A percentile compares a stretch with the other conserved stretches of the same genome.
These are phyloP conservation scores for Neosalanx taihuensis DNA, from an alignment of 2,797 vertebrate genomes.

Conservation along the genomic window DNA sequence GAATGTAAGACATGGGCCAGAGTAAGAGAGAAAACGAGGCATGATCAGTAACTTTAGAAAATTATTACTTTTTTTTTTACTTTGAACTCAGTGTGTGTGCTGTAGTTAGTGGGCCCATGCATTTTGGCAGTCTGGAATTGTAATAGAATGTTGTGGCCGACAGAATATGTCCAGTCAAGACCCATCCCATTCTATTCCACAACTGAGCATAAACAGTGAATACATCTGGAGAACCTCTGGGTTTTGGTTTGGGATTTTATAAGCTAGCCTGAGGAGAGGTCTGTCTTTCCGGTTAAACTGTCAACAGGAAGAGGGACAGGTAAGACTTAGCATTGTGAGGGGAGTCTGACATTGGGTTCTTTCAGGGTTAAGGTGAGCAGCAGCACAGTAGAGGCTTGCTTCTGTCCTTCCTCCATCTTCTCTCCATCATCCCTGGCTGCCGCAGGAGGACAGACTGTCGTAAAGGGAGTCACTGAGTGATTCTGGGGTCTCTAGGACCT, in stretches of 20 bases:
- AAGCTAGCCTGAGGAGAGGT: conserved; percentile 66
- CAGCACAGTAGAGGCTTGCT: conserved; percentile 27
- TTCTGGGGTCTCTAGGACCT: conserved; percentile 87
- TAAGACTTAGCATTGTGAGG: conserved; percentile 27
- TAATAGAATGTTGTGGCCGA: conserved; percentile 10
- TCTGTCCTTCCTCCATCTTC: background rate
- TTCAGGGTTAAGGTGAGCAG: conserved; percentile 23
- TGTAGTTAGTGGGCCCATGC: conserved; percentile 59
- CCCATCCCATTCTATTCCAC: conserved; percentile 42
- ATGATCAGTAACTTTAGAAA: conserved; percentile 19
- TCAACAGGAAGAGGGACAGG: conserved; percentile 34
- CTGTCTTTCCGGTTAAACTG: conserved; percentile 53
- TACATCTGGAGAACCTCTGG: conserved; percentile 33
- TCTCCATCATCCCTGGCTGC: conserved; percentile 87
- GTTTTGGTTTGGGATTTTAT: conserved; percentile 64
- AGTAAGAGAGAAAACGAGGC: conserved; percentile 16
- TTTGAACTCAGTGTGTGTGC: conserved; percentile 43
- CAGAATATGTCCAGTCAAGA: conserved; percentile 21
- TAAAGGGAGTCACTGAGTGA: conserved; percentile 94
- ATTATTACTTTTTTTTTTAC: background rate
- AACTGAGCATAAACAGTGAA: conserved; percentile 40
- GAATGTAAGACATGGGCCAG: conserved; percentile 24
- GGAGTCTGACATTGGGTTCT: conserved; percentile 17
- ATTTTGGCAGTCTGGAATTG: conserved; percentile 45
- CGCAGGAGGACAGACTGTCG: conserved; percentile 94